A percentile compares a stretch with the other conserved stretches of the same genome.
These are phyloP conservation scores for Etheostoma perlongum DNA, from an alignment of 2,797 vertebrate species.

Conservation along the genomic window DNA sequence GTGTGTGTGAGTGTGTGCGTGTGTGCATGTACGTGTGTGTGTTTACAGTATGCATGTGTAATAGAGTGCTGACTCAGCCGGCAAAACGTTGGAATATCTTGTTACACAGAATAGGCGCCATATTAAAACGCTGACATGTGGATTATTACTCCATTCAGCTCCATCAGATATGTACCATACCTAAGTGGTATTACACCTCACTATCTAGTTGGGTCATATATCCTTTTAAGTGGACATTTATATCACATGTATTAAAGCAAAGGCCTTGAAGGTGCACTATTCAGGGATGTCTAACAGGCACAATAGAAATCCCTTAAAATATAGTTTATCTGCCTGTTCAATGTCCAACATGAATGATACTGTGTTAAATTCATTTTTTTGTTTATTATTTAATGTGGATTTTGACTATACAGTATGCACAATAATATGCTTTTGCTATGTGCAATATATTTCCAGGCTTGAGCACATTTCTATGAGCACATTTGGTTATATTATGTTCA, in stretches of 20 bases:
- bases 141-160: conserved; percentile 70
- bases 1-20: conserved; percentile 44
- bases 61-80: conserved; percentile 63
- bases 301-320: conserved; percentile 5
- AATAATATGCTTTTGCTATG: background rate
- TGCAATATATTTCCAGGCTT: background rate
- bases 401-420: background rate
- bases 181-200: conserved; percentile 56
- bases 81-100: conserved; percentile 41
- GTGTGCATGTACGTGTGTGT: conserved; percentile 18
- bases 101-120: conserved; percentile 49
- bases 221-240: conserved; percentile 68
- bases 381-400: background rate
- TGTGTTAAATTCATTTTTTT: background rate
- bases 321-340: background rate
- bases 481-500: background rate
- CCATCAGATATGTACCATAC: conserved; percentile 70
- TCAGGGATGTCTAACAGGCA: conserved; percentile 30
- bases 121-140: conserved; percentile 71
- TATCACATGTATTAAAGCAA: conserved; percentile 51
- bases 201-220: conserved; percentile 47
- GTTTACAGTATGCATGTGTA: conserved; percentile 26
- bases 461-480: background rate
- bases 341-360: background rate
- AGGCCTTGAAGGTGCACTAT: conserved; percentile 58